phyloP scores from a whole-genome alignment of 2,888 invertebrate genomes.

The Stegana nigrithorax region DNA sequence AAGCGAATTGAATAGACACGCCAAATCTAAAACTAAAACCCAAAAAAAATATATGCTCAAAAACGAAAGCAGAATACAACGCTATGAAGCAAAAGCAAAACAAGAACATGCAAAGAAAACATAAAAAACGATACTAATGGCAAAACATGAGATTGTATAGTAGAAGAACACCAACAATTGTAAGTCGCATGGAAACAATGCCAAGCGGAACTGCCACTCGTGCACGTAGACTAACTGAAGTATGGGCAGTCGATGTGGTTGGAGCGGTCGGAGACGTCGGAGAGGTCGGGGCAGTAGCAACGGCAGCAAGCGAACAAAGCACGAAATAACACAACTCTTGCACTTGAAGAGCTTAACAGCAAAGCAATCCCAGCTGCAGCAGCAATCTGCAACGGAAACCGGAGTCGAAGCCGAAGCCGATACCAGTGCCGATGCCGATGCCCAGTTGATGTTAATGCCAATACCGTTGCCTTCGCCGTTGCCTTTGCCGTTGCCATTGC shows the following conservation, averaged over 20 bases:
- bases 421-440: background rate
- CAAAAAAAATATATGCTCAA: background rate
- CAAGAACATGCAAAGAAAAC: background rate
- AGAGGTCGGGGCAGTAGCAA: background rate
- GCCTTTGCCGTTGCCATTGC: too few species aligned
- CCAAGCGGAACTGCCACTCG: constrained; percentile 7
- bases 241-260: too few species aligned
- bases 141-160: background rate
- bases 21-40: background rate
- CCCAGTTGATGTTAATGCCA: too few species aligned
- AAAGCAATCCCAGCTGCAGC: background rate
- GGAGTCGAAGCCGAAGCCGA: background rate
- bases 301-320: background rate
- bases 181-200: background rate
- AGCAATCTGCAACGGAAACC: background rate
- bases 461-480: too few species aligned
- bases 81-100: background rate
- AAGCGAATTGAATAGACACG: background rate
- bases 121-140: constrained; percentile 5
- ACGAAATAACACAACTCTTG: constrained; percentile 6
- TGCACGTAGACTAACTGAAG: too few species aligned
- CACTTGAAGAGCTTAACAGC: constrained; percentile 11
- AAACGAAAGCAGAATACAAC: background rate
- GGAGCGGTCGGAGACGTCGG: too few species aligned
- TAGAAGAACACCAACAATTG: background rate